Base-by-base conservation (phyloP, 2,888 invertebrate species). In the Drosophila meridiana region DNA sequence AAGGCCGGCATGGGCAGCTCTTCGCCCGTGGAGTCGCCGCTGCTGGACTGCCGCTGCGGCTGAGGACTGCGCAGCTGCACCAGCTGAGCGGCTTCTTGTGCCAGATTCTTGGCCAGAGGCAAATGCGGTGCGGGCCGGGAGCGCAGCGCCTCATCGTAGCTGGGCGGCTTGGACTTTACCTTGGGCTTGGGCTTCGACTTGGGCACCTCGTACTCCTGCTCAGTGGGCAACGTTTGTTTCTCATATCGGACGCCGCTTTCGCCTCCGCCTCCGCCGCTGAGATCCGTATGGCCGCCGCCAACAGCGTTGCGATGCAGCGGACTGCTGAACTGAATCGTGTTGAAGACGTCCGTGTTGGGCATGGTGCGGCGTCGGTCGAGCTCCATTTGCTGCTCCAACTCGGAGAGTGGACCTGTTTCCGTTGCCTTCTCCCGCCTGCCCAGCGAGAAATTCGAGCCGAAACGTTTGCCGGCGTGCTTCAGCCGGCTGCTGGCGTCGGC, bases 331-430 rank as follows among this genome's bases (percentile, higher is more conserved):
- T 91, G 88, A 42, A 93, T 93, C 9, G 91, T 80, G 62, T 90
- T 89, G n/a, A 93, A 93, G 5, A 93, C 92, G 55, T 92, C 91
- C 71, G 93, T 92, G 57, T 90, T 91, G 40, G 92, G 92, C 70
- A 93, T 82, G 6, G 93, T 93, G 76, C 92, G 91, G 4, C 92
- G 92, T 11, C 92, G 89, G n/a, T 92, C 92, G 20, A 80, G 67
- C 69, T 91, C 87, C 58, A 61, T 57, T 50, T 72, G 69, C 5
- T 56, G 48, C 36, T 65, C 53, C 58, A 28, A 20, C 1, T 4
- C 32, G 28, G 56, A 14, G 13, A 38, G 30, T 5, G 61, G 48
- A 9, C 28, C 61, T 0, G 26, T 43, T 11, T 14, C 52, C 4
- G 75, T 14, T 4, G 48, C 0, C 67, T 65, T 84, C 6, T 76